Evolutionary conservation across 2,797 vertebrate genomes (phyloP).

Genomic region (Poecile montanus): DNA sequence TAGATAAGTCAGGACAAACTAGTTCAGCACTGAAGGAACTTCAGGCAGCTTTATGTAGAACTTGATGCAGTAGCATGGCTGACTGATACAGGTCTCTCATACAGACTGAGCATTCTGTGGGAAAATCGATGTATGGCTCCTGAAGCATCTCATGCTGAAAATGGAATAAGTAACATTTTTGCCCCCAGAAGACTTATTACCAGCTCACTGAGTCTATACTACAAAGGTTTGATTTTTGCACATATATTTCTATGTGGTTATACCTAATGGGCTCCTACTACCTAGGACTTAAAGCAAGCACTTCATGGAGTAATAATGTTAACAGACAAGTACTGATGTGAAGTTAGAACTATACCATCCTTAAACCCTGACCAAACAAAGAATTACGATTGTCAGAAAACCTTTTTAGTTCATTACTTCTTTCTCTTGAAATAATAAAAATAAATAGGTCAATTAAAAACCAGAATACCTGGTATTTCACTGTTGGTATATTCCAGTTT

Average conservation of each 20-base stretch:
- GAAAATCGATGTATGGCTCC: background rate
- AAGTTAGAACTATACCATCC: background rate
- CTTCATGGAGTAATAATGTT: background rate
- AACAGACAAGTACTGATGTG: background rate
- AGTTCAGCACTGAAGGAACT: background rate
- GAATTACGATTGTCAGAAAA: background rate
- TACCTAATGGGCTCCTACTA: background rate
- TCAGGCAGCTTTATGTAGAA: background rate
- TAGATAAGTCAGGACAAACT: background rate
- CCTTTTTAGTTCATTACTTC: background rate
- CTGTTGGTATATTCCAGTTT: background rate
- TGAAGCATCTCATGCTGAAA: background rate
- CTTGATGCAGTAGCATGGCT: background rate
- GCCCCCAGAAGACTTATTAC: background rate
- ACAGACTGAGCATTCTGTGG: background rate
- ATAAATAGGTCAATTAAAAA: background rate
- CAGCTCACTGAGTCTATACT: background rate
- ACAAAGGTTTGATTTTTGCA: background rate
- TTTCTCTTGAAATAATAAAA: background rate
- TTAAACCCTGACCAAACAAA: background rate
- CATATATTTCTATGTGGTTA: background rate
- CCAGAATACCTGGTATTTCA: background rate
- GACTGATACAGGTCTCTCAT: rapidly evolving
- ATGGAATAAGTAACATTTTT: background rate
- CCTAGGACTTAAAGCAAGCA: background rate